Conservation (phyloP, 2,113 vertebrate genomes). For the Dasyurus viverrinus region DNA sequence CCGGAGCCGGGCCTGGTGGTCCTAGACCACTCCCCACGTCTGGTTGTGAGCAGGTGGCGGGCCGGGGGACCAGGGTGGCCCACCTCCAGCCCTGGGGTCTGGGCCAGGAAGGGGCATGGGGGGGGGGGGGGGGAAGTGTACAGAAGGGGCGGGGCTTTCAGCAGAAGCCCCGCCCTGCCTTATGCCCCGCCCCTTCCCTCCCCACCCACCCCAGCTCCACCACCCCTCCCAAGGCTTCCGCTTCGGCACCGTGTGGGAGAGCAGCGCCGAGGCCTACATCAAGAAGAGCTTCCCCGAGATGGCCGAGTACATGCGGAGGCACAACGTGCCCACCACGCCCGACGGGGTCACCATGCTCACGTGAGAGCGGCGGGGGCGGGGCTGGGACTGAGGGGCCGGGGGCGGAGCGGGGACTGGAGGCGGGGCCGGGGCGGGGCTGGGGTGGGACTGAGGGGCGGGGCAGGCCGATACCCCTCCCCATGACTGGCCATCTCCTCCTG, state of each 20-base stretch:
- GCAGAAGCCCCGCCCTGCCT: not conserved
- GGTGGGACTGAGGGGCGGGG: no score
- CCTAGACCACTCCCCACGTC: no score
- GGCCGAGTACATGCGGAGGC: constrained; percentile 91
- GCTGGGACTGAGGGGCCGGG: accelerated
- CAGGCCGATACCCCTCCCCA: not conserved
- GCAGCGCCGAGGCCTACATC: constrained; percentile 95
- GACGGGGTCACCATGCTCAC: constrained; percentile 91
- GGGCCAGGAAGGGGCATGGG: not conserved
- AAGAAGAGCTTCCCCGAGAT: constrained; percentile 95
- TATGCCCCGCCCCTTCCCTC: not conserved
- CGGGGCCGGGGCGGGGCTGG: not conserved
- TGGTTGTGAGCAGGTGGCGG: no score
- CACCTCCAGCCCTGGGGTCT: no score
- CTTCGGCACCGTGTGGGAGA: constrained; percentile 94
- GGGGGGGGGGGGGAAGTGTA: not conserved
- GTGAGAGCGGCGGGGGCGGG: constrained; percentile 76
- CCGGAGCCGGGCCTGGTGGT: not conserved
- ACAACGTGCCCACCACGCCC: constrained; percentile 92
- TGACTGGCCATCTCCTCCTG: constrained; percentile 57
- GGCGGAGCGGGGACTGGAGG: accelerated
- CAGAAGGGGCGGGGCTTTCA: not conserved
- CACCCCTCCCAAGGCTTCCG: constrained; percentile 92
- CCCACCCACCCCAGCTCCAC: constrained; percentile 87
- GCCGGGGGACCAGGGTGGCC: no score